Conservation (phyloP, 1,140 invertebrate species). For the Nymphalis io region DNA sequence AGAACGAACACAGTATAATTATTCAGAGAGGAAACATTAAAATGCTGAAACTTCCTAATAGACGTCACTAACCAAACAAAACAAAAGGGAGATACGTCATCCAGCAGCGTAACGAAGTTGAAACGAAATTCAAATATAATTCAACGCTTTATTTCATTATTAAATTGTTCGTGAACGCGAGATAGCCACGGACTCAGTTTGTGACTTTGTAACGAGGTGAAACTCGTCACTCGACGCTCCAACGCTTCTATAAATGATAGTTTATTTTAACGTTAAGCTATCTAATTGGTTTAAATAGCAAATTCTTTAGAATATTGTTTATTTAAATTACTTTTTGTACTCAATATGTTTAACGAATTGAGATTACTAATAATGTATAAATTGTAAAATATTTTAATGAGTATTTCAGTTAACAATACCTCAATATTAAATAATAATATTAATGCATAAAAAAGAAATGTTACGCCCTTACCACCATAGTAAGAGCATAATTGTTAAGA, state of each 20-base stretch:
- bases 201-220: slow-evolving; percentile 36
- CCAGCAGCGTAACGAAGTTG: slow-evolving; percentile 35
- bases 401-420: too few relatives aligned
- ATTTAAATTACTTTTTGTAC: too few relatives aligned
- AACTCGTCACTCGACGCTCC: slow-evolving; percentile 8
- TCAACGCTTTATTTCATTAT: slow-evolving; percentile 65
- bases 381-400: too few relatives aligned
- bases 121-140: slow-evolving; percentile 63
- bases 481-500: too few relatives aligned
- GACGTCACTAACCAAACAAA: slow-evolving; percentile 35
- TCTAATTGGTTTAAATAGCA: not conserved
- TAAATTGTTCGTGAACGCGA: slow-evolving; percentile 69
- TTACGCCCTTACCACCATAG: too few relatives aligned
- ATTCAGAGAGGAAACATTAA: slow-evolving; percentile 36
- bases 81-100: slow-evolving; percentile 39
- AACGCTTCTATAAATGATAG: slow-evolving; percentile 6
- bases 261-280: not conserved
- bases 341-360: too few relatives aligned
- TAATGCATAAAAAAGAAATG: too few relatives aligned
- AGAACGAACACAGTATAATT: slow-evolving; percentile 24
- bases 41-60: slow-evolving; percentile 34
- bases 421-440: too few relatives aligned
- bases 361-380: too few relatives aligned
- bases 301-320: too few relatives aligned
- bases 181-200: slow-evolving; percentile 49